Evolutionary conservation across 2,797 vertebrate genomes (phyloP).

Genomic region (Tenualosa thibaudeaui): DNA sequence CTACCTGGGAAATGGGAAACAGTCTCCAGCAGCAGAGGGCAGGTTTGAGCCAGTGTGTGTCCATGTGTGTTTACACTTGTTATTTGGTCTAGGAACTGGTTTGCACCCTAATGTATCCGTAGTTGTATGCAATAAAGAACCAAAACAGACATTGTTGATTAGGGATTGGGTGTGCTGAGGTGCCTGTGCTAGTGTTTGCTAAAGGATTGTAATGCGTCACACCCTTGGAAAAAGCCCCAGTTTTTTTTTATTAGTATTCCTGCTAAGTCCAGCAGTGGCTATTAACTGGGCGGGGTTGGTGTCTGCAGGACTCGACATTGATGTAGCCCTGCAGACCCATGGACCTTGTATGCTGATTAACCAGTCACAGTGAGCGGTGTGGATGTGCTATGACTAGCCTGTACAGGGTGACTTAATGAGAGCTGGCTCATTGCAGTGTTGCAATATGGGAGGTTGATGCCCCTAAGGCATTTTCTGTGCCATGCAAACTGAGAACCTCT

Average conservation of each 20-base stretch:
- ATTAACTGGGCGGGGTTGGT: neutral
- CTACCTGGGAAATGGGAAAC: neutral
- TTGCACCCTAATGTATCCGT: neutral
- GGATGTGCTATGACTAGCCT: slow-evolving; percentile 37
- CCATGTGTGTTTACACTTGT: slow-evolving; percentile 9
- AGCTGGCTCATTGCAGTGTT: neutral
- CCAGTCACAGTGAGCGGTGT: slow-evolving; percentile 43
- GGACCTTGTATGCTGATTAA: slow-evolving; percentile 61
- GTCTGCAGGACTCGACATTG: neutral
- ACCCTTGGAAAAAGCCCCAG: neutral
- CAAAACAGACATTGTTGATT: neutral
- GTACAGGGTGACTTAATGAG: neutral
- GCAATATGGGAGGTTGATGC: neutral
- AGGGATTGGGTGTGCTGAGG: neutral
- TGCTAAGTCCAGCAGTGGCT: neutral
- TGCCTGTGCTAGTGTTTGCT: slow-evolving; percentile 6
- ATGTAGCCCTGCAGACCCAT: neutral
- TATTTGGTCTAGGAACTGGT: neutral
- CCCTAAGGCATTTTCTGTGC: neutral
- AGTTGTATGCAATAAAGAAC: neutral
- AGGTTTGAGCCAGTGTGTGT: neutral
- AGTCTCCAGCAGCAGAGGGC: neutral
- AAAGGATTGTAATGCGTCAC: neutral
- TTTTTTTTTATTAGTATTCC: neutral
- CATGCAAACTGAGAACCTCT: neutral